These are phyloP conservation scores for Synaphobranchus kaupii DNA, from an alignment of 2,797 vertebrate species.

Conservation along the genomic window DNA sequence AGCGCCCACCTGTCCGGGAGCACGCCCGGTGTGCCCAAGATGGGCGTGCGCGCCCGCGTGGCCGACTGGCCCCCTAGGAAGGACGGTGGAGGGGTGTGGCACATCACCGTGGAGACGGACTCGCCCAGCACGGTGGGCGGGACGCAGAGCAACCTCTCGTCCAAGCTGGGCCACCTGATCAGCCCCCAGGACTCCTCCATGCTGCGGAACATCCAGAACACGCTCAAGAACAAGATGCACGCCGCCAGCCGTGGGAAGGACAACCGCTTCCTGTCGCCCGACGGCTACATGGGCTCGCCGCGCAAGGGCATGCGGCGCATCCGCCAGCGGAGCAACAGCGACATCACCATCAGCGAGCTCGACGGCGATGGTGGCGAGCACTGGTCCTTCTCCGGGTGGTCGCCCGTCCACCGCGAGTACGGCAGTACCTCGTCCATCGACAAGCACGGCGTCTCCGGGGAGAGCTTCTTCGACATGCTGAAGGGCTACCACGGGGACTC, in stretches of 20 bases:
- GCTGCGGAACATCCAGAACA: constrained; percentile 97
- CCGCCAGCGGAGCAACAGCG: constrained; percentile 95
- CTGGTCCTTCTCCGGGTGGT: constrained; percentile 93
- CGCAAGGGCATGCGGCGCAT: constrained; percentile 94
- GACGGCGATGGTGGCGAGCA: constrained; percentile 92
- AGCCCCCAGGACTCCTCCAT: constrained; percentile 94
- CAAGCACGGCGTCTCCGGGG: constrained; percentile 93
- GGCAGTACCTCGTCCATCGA: constrained; percentile 98
- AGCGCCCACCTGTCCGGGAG: constrained; percentile 83
- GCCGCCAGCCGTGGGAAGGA: constrained; percentile 79
- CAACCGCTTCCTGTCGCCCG: constrained; percentile 93
- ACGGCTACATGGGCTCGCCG: constrained; percentile 91
- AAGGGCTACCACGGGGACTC: constrained; percentile 90
- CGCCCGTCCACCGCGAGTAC: constrained; percentile 94
- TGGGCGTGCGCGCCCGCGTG: constrained; percentile 96
- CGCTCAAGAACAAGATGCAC: constrained; percentile 91
- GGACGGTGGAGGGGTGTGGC: constrained; percentile 78
- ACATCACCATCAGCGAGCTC: constrained; percentile 96
- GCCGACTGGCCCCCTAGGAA: constrained; percentile 98
- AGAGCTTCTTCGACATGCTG: constrained; percentile 95
- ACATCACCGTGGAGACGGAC: constrained; percentile 78
- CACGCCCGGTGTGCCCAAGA: constrained; percentile 95
- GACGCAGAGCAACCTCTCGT: constrained; percentile 93
- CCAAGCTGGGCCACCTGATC: constrained; percentile 90
- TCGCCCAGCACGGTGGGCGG: constrained; percentile 75